A percentile compares a stretch with the other conserved stretches of the same genome.
Evolutionary conservation across 2,888 invertebrate genomes (phyloP).

Genomic region (Pseudococcus longispinus): DNA sequence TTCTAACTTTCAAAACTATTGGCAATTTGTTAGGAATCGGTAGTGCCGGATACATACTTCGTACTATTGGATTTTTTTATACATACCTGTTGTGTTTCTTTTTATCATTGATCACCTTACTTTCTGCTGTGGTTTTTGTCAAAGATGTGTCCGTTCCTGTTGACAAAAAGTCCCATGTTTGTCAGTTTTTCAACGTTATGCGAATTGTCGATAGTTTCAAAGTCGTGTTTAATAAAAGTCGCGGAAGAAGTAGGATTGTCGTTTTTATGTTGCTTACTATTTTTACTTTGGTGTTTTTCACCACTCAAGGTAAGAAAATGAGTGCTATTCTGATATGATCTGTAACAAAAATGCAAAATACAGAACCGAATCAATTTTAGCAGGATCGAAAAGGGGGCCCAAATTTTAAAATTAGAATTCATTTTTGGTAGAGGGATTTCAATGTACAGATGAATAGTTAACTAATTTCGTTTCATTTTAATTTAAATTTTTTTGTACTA

Average conservation of each 20-base stretch:
- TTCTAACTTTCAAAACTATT: not conserved
- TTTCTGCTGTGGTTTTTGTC: not conserved
- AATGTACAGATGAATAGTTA: no score
- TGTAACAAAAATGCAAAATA: no score
- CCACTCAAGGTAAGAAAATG: not conserved
- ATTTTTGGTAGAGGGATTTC: no score
- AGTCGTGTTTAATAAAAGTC: not conserved
- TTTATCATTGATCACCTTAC: not conserved
- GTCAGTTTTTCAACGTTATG: not conserved
- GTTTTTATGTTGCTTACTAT: not conserved
- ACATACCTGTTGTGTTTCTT: not conserved
- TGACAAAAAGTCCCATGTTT: not conserved
- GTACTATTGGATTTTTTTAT: conserved; percentile 26
- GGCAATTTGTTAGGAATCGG: not conserved
- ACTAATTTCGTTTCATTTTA: no score
- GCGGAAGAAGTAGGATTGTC: not conserved
- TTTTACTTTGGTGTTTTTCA: not conserved
- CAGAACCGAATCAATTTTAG: no score
- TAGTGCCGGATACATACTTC: not conserved
- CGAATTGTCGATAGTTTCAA: not conserved
- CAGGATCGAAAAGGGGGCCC: no score
- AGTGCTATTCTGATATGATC: no score
- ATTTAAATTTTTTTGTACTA: no score
- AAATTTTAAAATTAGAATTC: no score
- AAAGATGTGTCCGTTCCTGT: not conserved